Base-by-base conservation (phyloP, 2,113 vertebrate genomes). In the Anas platyrhynchos region DNA sequence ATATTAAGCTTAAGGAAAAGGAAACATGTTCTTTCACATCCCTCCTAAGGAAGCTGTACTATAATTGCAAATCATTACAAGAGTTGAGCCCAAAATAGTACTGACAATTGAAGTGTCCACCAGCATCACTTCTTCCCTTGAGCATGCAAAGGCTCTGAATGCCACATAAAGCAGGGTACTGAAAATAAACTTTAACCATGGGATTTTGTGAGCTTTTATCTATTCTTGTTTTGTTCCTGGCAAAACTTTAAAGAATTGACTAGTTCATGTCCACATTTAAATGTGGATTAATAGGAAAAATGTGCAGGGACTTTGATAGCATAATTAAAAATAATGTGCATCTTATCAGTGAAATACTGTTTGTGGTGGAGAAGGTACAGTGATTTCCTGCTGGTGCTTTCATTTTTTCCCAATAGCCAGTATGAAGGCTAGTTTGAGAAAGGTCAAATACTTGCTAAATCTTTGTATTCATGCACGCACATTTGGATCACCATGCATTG, bases 21-120 rank as follows among this genome's bases (percentile, higher is more conserved):
- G 91, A 97, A 95, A 92, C 69, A 61, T 76, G 59, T 75, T 93
- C 76, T 87, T 50, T 91, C 94, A 93, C 20, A 73, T 97, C 82
- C 79, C 91, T 95, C 58, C 80, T 75, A 83, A 95, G 95, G 97
- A 97, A 97, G 84, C 83, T 82, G 44, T 89, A 48, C 72, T 81
- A 34, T 89, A 73, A 94, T 27, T 94, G 69, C 77, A 66, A 69
- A 27, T 75, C 54, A 44, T 27, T 27, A 27, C 23, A 9, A 34
- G 4, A 72, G 16, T 80, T 52, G 67, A 85, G 73, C 41, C 61
- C 79, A 96, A 97, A 98, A 97, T 94, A 97, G 88, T 54, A 83
- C 56, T 66, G 61, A 91, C 91, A 94, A 66, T 86, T 65, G 91
- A 82, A 72, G n/a, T 22, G 13, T 80, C 52, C 38, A 34, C 16